phyloP scores from a whole-genome alignment of 64 coral and sea anemone genomes.

The Pocillopora damicornis region DNA sequence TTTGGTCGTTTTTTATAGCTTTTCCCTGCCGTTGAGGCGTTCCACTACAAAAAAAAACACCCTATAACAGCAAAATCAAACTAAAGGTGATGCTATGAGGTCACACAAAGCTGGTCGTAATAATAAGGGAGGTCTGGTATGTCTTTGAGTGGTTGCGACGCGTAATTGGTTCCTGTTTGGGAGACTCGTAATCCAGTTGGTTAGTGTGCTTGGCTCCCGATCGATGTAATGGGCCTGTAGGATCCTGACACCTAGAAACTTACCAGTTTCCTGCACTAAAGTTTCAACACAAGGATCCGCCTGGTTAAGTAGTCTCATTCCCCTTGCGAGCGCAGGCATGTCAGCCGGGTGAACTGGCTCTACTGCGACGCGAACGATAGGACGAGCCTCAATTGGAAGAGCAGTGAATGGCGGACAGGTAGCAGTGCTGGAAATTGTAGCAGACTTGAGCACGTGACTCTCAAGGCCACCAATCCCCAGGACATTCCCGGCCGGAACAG shows the following conservation, averaged over 20 bases:
- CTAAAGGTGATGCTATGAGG: too few relatives aligned
- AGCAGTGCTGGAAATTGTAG: constrained; percentile 87
- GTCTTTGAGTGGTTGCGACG: too few relatives aligned
- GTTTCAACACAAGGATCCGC: constrained; percentile 97
- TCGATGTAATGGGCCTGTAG: too few relatives aligned
- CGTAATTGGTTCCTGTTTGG: too few relatives aligned
- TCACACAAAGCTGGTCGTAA: too few relatives aligned
- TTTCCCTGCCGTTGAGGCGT: too few relatives aligned
- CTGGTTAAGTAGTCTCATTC: constrained; percentile 95
- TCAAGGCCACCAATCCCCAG: constrained; percentile 91
- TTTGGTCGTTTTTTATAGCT: too few relatives aligned
- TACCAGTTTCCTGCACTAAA: constrained; percentile 92
- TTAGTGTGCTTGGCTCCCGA: too few relatives aligned
- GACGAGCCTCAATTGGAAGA: constrained; percentile 76
- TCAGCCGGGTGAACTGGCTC: constrained; percentile 86
- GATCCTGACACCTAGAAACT: not conserved
- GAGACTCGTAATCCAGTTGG: too few relatives aligned
- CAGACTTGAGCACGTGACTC: constrained; percentile 88
- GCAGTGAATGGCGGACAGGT: constrained; percentile 89
- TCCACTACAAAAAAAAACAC: too few relatives aligned
- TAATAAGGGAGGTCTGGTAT: too few relatives aligned
- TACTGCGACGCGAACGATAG: constrained; percentile 92
- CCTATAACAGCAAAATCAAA: too few relatives aligned
- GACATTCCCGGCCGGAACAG: constrained; percentile 89
- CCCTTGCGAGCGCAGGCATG: constrained; percentile 75